phyloP scores from a whole-genome alignment of 1,140 invertebrate species.

The Delia radicum region DNA sequence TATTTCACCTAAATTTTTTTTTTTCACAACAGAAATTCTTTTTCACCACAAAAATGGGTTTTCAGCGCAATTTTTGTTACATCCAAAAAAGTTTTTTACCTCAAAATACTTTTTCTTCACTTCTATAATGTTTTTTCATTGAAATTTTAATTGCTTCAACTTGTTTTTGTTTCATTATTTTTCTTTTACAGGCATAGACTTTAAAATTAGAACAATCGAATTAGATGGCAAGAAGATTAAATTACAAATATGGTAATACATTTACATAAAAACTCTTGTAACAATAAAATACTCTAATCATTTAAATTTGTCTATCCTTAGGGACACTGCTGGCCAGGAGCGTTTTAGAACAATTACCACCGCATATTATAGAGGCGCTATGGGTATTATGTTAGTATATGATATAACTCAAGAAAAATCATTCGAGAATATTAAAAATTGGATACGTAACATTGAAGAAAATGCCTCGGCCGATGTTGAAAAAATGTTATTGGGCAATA shows the following conservation, averaged over 20 bases:
- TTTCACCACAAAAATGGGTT: too few species aligned
- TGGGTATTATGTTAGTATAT: constrained; percentile 99
- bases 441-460: constrained; percentile 98
- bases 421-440: constrained; percentile 98
- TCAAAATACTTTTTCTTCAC: too few species aligned
- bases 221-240: constrained; percentile 98
- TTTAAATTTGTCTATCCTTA: constrained; percentile 46
- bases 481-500: constrained; percentile 94
- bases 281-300: neutral
- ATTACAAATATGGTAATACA: constrained; percentile 93
- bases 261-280: constrained; percentile 56
- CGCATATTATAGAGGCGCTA: constrained; percentile 96
- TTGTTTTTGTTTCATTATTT: constrained; percentile 27
- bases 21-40: too few species aligned
- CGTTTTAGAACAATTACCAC: constrained; percentile 98
- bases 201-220: constrained; percentile 98
- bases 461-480: constrained; percentile 92
- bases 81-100: too few species aligned
- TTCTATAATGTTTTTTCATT: too few species aligned
- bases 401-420: constrained; percentile 98
- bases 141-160: too few species aligned
- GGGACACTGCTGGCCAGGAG: constrained; percentile 96
- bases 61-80: too few species aligned
- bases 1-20: too few species aligned
- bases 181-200: constrained; percentile 88